phyloP scores from a whole-genome alignment of 2,113 vertebrate genomes.

The Aegithalos caudatus region DNA sequence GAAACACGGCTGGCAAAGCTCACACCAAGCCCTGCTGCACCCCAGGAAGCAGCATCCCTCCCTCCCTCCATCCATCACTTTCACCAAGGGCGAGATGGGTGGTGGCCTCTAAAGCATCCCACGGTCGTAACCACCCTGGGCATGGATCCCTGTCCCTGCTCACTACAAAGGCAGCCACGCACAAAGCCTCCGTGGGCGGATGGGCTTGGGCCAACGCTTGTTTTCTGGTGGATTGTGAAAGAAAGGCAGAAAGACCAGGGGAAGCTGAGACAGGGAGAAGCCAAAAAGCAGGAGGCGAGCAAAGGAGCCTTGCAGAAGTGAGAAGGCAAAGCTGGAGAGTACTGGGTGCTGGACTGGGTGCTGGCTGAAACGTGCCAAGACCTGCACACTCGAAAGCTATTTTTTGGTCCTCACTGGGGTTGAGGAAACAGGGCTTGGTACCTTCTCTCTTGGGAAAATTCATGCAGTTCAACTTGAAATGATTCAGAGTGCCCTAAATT shows the following conservation, averaged over 20 bases:
- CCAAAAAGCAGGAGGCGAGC: background rate
- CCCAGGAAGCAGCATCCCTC: background rate
- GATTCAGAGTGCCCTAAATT: background rate
- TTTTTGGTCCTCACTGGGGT: background rate
- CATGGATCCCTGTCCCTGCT: background rate
- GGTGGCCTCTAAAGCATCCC: background rate
- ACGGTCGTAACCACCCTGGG: background rate
- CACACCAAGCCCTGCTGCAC: background rate
- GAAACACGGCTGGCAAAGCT: background rate
- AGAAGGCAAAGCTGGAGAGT: background rate
- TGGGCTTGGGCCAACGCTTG: background rate
- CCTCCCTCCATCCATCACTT: background rate
- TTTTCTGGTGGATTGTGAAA: conserved; percentile 27
- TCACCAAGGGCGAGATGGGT: background rate
- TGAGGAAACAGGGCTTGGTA: background rate
- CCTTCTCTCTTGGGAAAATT: background rate
- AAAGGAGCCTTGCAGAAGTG: background rate
- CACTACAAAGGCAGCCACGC: conserved; percentile 3
- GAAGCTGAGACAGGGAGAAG: background rate
- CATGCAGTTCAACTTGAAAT: background rate
- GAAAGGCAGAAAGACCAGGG: background rate
- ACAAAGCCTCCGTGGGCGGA: background rate
- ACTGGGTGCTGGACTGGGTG: background rate
- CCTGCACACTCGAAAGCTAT: rapidly evolving
- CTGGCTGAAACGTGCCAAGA: background rate